A percentile compares a stretch with the other conserved stretches of the same genome.
Evolutionary conservation across 2,888 invertebrate genomes (phyloP).

Genomic region (Hydrotaea diabolus): DNA sequence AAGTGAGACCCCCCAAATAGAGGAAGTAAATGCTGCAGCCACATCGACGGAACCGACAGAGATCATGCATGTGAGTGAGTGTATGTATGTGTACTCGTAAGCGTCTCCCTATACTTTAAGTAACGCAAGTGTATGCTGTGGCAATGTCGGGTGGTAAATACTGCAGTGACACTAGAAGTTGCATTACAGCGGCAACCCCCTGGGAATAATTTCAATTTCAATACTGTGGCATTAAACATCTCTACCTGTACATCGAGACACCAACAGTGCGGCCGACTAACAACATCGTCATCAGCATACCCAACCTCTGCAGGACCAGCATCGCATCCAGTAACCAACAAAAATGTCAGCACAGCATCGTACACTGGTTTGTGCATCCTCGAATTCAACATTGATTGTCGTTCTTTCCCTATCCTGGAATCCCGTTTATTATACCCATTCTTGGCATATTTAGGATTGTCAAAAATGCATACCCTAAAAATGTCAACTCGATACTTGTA

Average conservation of each 20-base stretch:
- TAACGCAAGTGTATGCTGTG: neutral
- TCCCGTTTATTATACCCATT: too few species aligned
- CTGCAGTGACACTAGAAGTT: neutral
- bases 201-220: conserved; percentile 78
- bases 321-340: conserved; percentile 18
- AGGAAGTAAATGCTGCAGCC: conserved; percentile 18
- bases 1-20: conserved; percentile 13
- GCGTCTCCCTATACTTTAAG: neutral
- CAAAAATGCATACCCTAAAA: too few species aligned
- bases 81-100: neutral
- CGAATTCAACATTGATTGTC: too few species aligned
- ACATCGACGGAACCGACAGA: neutral
- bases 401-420: too few species aligned
- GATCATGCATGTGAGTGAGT: neutral
- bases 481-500: too few species aligned
- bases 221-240: conserved; percentile 68
- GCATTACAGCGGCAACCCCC: conserved; percentile 47
- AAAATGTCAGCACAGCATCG: neutral
- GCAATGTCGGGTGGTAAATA: neutral
- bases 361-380: too few species aligned
- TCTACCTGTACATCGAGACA: conserved; percentile 35
- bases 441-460: too few species aligned
- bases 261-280: conserved; percentile 33
- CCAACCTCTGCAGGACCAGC: neutral
- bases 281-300: conserved; percentile 19